These are phyloP conservation scores for Oscheius sp. DNA, from an alignment of 1,140 invertebrate genomes.

Conservation along the genomic window DNA sequence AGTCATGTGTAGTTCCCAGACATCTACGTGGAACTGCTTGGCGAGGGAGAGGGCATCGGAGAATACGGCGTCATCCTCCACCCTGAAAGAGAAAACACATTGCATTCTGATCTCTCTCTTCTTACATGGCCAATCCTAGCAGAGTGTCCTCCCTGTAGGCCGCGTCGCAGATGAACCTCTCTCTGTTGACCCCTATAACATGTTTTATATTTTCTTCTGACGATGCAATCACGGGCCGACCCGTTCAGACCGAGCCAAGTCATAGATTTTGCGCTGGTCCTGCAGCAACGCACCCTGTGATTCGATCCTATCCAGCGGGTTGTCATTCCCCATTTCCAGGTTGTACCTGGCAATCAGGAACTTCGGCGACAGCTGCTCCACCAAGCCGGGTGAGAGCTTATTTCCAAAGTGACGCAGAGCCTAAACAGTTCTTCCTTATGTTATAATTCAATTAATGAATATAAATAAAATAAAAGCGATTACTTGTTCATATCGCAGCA, in stretches of 20 bases:
- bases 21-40: not conserved
- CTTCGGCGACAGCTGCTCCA: not conserved
- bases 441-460: no score
- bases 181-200: not conserved
- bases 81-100: not conserved
- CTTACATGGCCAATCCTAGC: not conserved
- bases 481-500: not conserved
- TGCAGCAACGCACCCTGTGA: no score
- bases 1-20: conserved; percentile 11
- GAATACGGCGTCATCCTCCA: conserved; percentile 2
- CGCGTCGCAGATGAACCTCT: not conserved
- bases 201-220: not conserved
- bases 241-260: no score
- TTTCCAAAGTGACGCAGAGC: not conserved
- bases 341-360: not conserved
- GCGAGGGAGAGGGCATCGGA: not conserved
- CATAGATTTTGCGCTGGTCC: no score
- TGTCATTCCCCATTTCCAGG: not conserved
- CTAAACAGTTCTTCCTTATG: not conserved
- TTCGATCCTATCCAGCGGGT: not conserved
- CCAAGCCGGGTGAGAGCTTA: not conserved
- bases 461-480: not conserved
- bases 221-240: no score
- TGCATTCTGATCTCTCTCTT: not conserved
- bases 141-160: not conserved